Evolutionary conservation across 2,888 invertebrate genomes (phyloP).

Genomic region (Eilema depressum): DNA sequence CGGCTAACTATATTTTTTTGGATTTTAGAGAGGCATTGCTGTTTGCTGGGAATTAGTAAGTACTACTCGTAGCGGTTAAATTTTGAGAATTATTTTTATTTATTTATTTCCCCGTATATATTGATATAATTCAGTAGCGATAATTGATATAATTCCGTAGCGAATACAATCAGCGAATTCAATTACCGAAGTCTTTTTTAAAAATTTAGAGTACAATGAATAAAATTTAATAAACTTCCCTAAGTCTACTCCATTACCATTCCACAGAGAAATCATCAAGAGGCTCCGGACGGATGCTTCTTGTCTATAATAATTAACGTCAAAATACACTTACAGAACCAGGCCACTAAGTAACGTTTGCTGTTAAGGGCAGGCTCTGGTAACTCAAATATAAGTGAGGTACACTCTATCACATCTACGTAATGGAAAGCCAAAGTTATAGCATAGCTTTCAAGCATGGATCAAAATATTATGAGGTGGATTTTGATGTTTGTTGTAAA

Average conservation of each 20-base stretch:
- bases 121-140: too few species aligned
- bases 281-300: not conserved
- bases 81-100: too few species aligned
- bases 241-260: not conserved
- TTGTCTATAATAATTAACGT: conserved; percentile 22
- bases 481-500: not conserved
- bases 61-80: too few species aligned
- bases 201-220: not conserved
- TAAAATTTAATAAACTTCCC: not conserved
- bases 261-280: not conserved
- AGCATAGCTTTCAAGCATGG: not conserved
- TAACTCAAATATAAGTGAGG: conserved; percentile 19
- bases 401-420: not conserved
- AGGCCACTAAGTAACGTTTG: conserved; percentile 26
- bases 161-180: not conserved
- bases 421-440: conserved; percentile 10
- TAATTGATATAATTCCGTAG: too few species aligned
- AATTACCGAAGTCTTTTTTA: not conserved
- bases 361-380: conserved; percentile 17
- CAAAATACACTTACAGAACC: conserved; percentile 6
- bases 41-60: too few species aligned
- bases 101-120: too few species aligned
- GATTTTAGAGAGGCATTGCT: too few species aligned
- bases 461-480: not conserved
- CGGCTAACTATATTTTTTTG: too few species aligned